Conservation (phyloP, 1,140 invertebrate species). For the Bombus pyrosoma region DNA sequence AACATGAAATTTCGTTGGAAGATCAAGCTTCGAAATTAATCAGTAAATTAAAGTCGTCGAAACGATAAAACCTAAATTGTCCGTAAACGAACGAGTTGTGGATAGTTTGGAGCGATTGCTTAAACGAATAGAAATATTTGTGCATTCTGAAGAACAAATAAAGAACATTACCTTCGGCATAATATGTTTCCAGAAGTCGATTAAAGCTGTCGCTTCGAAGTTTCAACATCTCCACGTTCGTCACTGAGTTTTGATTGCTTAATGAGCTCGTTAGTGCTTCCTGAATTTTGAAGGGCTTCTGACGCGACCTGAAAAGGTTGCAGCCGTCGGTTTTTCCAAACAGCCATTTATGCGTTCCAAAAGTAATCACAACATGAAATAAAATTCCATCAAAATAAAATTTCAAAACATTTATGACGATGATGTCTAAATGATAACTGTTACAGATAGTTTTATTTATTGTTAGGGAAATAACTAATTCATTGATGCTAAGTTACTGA, state of each 20-base stretch:
- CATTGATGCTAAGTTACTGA: too few relatives aligned
- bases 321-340: neutral
- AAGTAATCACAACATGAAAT: neutral
- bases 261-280: constrained; percentile 39
- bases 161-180: constrained; percentile 1
- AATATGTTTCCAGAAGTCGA: constrained; percentile 50
- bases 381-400: too few relatives aligned
- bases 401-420: neutral
- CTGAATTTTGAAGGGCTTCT: constrained; percentile 15
- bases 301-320: constrained; percentile 17
- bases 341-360: neutral
- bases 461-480: neutral
- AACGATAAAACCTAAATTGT: neutral
- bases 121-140: neutral
- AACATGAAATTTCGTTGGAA: too few relatives aligned
- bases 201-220: constrained; percentile 39
- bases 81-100: neutral
- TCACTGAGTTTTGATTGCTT: constrained; percentile 38
- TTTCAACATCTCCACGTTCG: constrained; percentile 42
- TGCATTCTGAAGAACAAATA: constrained; percentile 11
- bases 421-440: neutral
- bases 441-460: neutral
- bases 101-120: neutral
- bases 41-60: too few relatives aligned
- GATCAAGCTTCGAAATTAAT: too few relatives aligned